Percentiles rank a stretch among this genome's conserved stretches.
These are phyloP conservation scores for Chaenocephalus aceratus DNA, from an alignment of 2,113 vertebrate genomes.

Conservation along the genomic window DNA sequence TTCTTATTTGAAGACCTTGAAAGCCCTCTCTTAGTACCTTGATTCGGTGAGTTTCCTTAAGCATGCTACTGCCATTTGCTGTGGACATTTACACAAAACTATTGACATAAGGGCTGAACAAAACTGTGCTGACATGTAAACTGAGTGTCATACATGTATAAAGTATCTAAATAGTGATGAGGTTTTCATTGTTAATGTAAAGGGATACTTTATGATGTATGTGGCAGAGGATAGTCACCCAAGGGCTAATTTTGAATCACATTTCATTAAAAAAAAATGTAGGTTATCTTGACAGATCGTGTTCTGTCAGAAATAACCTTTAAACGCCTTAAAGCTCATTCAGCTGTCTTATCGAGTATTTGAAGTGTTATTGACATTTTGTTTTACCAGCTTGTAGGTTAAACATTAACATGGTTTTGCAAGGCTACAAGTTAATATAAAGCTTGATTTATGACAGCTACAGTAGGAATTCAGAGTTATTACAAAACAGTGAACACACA, in stretches of 20 bases:
- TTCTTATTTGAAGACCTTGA: conserved; percentile 3
- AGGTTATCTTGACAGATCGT: conserved; percentile 48
- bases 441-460: conserved; percentile 1
- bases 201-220: conserved; percentile 14
- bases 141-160: not conserved
- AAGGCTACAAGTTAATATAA: conserved; percentile 7
- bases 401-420: conserved; percentile 32
- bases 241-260: conserved; percentile 66
- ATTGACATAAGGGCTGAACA: conserved; percentile 1
- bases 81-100: not conserved
- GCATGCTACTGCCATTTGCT: not conserved
- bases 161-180: not conserved
- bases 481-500: not conserved
- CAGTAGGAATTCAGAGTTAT: not conserved
- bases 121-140: conserved; percentile 16
- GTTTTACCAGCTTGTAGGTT: conserved; percentile 27
- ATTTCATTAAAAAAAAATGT: conserved; percentile 19
- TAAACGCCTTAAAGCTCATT: conserved; percentile 70
- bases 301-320: conserved; percentile 49
- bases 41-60: not conserved
- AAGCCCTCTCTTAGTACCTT: not conserved
- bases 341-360: conserved; percentile 45
- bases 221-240: conserved; percentile 13
- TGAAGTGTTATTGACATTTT: conserved; percentile 25
- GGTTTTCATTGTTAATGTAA: not conserved